Conservation (phyloP, 2,113 vertebrate genomes). For the Potamarius usumacintae region DNA sequence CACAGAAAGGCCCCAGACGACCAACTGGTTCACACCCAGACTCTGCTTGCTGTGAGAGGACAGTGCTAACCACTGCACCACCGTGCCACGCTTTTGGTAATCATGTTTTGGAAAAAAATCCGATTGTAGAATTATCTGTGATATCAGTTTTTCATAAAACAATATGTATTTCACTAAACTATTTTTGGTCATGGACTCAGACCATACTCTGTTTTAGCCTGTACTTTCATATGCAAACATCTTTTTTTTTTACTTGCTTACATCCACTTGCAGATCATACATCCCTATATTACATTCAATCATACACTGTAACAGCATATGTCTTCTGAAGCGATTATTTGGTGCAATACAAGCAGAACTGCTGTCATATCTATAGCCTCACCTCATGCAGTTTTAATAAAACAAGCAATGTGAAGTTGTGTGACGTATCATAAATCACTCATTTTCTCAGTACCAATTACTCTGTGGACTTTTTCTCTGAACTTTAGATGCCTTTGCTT, state of each 20-base stretch:
- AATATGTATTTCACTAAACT: not conserved
- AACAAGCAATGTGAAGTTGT: slow-evolving; percentile 85
- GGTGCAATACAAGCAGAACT: slow-evolving; percentile 42
- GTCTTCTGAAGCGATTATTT: slow-evolving; percentile 2
- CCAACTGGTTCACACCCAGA: no score
- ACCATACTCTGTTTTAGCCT: not conserved
- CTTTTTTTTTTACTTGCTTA: not conserved
- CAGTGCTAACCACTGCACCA: no score
- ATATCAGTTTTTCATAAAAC: not conserved
- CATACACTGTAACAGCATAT: not conserved
- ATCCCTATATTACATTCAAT: not conserved
- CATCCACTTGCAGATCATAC: not conserved
- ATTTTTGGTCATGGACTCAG: not conserved
- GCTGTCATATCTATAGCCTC: slow-evolving; percentile 79
- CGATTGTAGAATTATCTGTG: not conserved
- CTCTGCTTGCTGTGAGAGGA: no score
- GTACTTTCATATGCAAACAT: not conserved
- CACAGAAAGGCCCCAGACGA: no score
- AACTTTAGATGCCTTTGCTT: slow-evolving; percentile 45
- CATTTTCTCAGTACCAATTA: slow-evolving; percentile 71
- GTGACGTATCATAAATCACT: slow-evolving; percentile 88
- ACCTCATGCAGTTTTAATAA: slow-evolving; percentile 89
- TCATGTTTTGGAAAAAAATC: no score
- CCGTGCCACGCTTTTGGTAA: no score
- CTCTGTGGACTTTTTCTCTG: slow-evolving; percentile 37